A percentile compares a stretch with the other conserved stretches of the same genome.
Conservation (phyloP, 2,888 invertebrate species). For the Allygus modestus region DNA sequence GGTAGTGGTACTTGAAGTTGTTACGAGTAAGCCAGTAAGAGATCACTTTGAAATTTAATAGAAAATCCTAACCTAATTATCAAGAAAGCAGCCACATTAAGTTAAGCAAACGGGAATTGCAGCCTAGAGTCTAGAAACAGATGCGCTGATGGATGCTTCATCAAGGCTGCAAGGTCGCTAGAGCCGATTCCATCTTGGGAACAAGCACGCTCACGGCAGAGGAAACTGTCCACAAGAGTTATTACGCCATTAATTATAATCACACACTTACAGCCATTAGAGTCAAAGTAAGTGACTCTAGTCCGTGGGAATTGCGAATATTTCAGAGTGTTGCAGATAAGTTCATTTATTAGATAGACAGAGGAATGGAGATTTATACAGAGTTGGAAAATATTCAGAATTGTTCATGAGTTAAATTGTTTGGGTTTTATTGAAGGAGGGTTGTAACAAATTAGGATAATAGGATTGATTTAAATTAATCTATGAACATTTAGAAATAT, state of each 20-base stretch:
- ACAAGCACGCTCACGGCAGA: background rate
- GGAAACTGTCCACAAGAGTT: slow-evolving; percentile 6
- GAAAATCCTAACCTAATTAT: too few species aligned
- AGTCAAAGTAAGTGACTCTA: slow-evolving; percentile 1
- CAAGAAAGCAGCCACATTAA: too few species aligned
- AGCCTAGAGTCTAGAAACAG: background rate
- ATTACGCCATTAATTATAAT: slow-evolving; percentile 38
- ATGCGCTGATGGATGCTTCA: background rate
- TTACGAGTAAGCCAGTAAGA: too few species aligned
- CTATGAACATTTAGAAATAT: too few species aligned
- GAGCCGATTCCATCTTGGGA: background rate
- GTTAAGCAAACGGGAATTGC: background rate
- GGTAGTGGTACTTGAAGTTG: too few species aligned
- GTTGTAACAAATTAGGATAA: too few species aligned
- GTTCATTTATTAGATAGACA: background rate
- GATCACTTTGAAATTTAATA: too few species aligned
- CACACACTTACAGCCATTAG: slow-evolving; percentile 31
- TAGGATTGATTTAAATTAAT: too few species aligned
- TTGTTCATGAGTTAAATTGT: background rate
- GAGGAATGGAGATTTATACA: background rate
- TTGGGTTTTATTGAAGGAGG: too few species aligned
- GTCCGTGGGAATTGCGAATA: slow-evolving; percentile 6
- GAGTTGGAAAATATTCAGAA: background rate
- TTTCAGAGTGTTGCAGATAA: background rate
- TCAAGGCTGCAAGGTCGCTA: slow-evolving; percentile 7